These are phyloP conservation scores for Rotaria sp. DNA, from an alignment of 2,888 invertebrate genomes.

Conservation along the genomic window DNA sequence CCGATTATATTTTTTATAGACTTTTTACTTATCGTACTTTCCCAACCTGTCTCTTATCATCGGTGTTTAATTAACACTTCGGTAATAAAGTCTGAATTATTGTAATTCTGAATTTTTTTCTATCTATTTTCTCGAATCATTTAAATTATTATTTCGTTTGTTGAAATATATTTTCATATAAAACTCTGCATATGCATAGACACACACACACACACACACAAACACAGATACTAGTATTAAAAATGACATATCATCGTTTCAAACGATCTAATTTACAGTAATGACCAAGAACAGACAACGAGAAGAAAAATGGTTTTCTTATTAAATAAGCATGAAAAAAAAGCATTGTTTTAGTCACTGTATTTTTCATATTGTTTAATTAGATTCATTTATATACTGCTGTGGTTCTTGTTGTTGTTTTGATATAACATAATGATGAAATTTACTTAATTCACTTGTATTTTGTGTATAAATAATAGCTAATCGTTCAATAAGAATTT, in stretches of 20 bases:
- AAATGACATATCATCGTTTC: background rate
- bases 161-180: background rate
- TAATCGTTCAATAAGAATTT: background rate
- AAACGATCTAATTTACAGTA: background rate
- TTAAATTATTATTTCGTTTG: background rate
- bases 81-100: no score
- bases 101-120: no score
- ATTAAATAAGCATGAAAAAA: no score
- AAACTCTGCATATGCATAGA: background rate
- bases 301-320: background rate
- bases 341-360: background rate
- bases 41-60: no score
- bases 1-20: no score
- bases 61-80: no score
- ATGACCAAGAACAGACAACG: background rate
- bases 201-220: background rate
- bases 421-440: background rate
- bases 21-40: no score
- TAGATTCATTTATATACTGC: background rate
- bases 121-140: no score
- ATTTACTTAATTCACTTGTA: conserved; percentile 28
- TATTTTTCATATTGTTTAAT: background rate
- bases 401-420: conserved; percentile 17
- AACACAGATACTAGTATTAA: background rate
- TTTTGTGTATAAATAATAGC: conserved; percentile 11